A percentile compares a stretch with the other conserved stretches of the same genome.
Evolutionary conservation across 2,113 vertebrate genomes (phyloP).

Genomic region (Pogonocichla stellata): DNA sequence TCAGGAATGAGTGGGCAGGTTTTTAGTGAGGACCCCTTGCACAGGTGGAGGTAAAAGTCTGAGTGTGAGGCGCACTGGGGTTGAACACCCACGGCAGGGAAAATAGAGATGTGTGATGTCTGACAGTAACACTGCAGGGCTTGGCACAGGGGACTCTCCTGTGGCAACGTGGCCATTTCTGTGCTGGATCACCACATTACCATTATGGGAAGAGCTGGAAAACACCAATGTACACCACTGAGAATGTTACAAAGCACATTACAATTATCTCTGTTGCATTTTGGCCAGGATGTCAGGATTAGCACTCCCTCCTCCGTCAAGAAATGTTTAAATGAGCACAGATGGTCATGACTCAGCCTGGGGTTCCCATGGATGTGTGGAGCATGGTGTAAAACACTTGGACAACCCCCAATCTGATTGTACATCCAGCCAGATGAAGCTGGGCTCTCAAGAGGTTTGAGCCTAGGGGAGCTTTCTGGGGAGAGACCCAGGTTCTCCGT

Average conservation of each 20-base stretch:
- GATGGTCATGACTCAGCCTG: slow-evolving; percentile 39
- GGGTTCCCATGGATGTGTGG: slow-evolving; percentile 33
- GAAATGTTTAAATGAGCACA: slow-evolving; percentile 51
- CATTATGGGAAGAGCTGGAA: not conserved
- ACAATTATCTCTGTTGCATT: not conserved
- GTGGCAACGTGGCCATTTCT: not conserved
- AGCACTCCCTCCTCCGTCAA: slow-evolving; percentile 27
- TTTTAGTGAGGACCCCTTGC: not conserved
- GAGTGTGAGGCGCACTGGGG: fast-evolving
- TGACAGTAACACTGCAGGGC: not conserved
- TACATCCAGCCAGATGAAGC: slow-evolving; percentile 20
- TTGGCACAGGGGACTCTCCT: not conserved
- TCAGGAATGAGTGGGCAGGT: not conserved
- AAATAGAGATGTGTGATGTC: fast-evolving
- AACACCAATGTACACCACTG: not conserved
- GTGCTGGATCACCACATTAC: not conserved
- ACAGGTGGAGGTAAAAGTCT: not conserved
- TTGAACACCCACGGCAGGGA: not conserved
- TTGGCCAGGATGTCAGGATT: slow-evolving; percentile 26
- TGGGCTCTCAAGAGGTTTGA: not conserved
- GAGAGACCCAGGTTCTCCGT: not conserved
- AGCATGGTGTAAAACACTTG: slow-evolving; percentile 36
- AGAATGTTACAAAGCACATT: not conserved
- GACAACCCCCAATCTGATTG: not conserved
- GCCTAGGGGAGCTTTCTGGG: not conserved